Base-by-base conservation (phyloP, 2,113 vertebrate genomes). In the Pimephales promelas region DNA sequence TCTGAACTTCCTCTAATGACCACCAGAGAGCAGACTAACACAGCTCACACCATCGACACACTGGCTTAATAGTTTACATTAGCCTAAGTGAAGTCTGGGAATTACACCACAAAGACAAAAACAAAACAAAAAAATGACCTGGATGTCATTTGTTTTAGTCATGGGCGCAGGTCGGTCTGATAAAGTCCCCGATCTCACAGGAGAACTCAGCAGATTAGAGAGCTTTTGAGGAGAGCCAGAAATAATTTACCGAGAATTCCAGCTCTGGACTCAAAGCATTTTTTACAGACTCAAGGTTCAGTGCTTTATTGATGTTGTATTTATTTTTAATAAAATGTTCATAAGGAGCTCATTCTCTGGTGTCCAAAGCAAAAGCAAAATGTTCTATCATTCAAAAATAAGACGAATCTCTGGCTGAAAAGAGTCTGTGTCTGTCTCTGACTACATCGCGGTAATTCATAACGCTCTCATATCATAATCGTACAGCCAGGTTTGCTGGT, bases 1-100 rank as follows among this genome's bases (percentile, higher is more conserved):
- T 9, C 13, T 36, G 16, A 52, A 20, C 10, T 61, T n/a, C 28
- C 13, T n/a, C 43, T 81, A 28, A 34, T 16, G 66, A 5, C 81
- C 89, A 90, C 83, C 82, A 84, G 86, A 87, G 85, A 82, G 85
- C 88, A 90, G 88, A 66, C 85, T 89, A 86, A 85, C 72, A 87
- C 82, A 87, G 82, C 75, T 47, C 70, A 83, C 81, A 28, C 26
- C 56, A 43, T 34, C 66, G 2, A 80, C 24, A 54, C 11, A 13
- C 40, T 16, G 2, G 11, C 52, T 13, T 34, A 77, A 36, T 22
- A 14, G 34, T 78, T 78, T 43, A 14, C 3, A 2, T 43, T 40
- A 5, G 28, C 11, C 36, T 3, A 45, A 28, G 45, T 52, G n/a
- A 28, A 22, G 49, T 54, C 2, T 18, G 24, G 26, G 14, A 13